Evolutionary conservation across 2,113 vertebrate genomes (phyloP).

Genomic region (Pachypanchax playfairii): DNA sequence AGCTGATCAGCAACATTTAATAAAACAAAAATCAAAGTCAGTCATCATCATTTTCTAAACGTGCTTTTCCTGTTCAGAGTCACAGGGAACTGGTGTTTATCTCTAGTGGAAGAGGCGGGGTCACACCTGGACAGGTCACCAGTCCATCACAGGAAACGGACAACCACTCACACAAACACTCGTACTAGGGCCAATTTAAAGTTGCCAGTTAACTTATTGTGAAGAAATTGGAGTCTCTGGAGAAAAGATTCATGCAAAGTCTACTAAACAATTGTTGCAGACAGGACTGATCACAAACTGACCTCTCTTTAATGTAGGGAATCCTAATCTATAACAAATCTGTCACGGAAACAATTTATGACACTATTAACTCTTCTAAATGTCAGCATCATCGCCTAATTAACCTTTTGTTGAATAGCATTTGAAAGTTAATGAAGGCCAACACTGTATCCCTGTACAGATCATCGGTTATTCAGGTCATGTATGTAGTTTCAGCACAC

Average conservation of each 20-base stretch:
- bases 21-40: no score
- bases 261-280: neutral
- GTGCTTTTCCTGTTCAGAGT: no score
- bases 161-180: no score
- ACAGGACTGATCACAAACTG: neutral
- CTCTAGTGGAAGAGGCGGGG: no score
- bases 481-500: conserved; percentile 12
- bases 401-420: conserved; percentile 62
- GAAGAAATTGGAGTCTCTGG: no score
- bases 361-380: conserved; percentile 48
- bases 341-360: conserved; percentile 16
- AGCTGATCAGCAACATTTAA: neutral
- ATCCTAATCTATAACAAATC: conserved; percentile 1
- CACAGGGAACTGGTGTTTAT: no score
- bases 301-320: conserved; percentile 6
- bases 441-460: conserved; percentile 12
- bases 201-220: no score
- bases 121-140: no score
- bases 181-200: no score
- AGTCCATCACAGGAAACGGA: no score
- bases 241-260: neutral
- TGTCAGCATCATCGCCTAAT: conserved; percentile 63
- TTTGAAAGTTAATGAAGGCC: conserved; percentile 24
- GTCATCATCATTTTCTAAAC: no score
- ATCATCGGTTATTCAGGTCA: conserved; percentile 20